phyloP scores from a whole-genome alignment of 1,140 invertebrate genomes.

The Lamellibrachia luymesi region DNA sequence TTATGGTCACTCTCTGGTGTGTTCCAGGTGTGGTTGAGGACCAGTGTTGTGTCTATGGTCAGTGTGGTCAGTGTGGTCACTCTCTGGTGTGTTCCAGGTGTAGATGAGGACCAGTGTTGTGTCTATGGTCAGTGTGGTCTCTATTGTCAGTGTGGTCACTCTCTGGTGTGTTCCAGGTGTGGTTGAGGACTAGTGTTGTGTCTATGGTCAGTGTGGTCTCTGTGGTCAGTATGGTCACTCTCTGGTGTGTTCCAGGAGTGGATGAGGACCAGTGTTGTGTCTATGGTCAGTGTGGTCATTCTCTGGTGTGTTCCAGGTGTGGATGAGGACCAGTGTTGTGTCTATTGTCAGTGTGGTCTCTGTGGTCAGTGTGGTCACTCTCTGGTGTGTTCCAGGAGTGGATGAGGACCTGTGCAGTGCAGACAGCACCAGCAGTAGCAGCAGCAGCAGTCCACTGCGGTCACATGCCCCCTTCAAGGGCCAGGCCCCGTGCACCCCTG shows the following conservation, averaged over 20 bases:
- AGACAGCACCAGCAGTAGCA: background rate
- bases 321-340: background rate
- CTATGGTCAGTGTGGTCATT: background rate
- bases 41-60: background rate
- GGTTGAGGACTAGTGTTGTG: background rate
- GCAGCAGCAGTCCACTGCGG: background rate
- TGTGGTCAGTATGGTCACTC: background rate
- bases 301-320: background rate
- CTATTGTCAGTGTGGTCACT: background rate
- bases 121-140: background rate
- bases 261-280: background rate
- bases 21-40: background rate
- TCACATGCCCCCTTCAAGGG: background rate
- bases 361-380: background rate
- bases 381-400: background rate
- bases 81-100: background rate
- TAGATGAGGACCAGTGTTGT: background rate
- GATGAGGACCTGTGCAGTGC: background rate
- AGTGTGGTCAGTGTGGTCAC: background rate
- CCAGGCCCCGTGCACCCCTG: background rate
- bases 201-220: too few relatives aligned
- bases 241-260: background rate
- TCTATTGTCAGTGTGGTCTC: too few relatives aligned
- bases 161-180: background rate
- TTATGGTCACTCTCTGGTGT: background rate